phyloP scores from a whole-genome alignment of 1,140 invertebrate genomes.

The Ridgeia piscesae region DNA sequence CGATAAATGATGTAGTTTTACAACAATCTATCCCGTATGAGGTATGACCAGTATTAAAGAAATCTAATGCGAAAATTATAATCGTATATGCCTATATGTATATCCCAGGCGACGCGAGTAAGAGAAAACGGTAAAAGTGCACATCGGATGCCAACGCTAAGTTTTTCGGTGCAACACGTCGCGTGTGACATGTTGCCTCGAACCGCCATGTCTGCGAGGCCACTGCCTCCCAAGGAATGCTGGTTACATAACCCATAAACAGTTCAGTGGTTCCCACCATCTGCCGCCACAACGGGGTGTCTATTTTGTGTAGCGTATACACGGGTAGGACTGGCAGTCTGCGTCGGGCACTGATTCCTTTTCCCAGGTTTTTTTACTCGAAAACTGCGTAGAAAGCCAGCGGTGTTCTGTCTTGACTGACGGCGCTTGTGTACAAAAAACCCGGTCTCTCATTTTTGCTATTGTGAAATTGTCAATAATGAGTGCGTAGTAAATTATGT shows the following conservation, averaged over 20 bases:
- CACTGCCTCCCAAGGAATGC: background rate
- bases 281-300: background rate
- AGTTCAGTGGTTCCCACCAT: background rate
- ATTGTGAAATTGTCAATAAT: background rate
- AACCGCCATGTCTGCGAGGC: background rate
- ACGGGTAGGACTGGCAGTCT: background rate
- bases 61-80: background rate
- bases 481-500: background rate
- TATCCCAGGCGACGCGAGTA: background rate
- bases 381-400: no score
- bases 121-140: background rate
- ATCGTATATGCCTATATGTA: background rate
- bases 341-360: background rate
- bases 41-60: background rate
- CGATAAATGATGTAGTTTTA: no score
- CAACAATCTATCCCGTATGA: no score
- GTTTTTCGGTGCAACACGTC: background rate
- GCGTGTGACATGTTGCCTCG: background rate
- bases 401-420: background rate
- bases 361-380: background rate
- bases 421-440: background rate
- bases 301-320: background rate
- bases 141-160: background rate
- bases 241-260: background rate
- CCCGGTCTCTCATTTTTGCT: background rate